These are phyloP conservation scores for Salvelinus fontinalis DNA, from an alignment of 2,113 vertebrate genomes.

Conservation along the genomic window DNA sequence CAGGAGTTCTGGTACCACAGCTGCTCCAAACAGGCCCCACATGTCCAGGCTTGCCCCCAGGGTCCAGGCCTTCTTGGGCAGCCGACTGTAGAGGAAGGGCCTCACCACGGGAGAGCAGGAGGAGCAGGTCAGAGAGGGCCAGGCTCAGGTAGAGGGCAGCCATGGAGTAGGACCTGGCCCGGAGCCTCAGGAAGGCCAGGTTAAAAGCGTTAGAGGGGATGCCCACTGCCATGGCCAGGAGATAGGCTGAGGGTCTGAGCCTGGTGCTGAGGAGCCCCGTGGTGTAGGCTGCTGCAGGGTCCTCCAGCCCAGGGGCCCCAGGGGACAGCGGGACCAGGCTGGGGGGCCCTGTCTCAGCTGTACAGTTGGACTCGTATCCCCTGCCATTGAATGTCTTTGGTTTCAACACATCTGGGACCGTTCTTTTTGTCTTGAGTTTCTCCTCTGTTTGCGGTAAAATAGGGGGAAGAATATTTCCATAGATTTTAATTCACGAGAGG, in stretches of 20 bases:
- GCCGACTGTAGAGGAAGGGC: conserved; percentile 83
- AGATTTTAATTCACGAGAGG: too few relatives aligned
- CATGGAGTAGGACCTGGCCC: conserved; percentile 70
- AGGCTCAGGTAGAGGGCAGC: conserved; percentile 83
- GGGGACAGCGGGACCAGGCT: not conserved
- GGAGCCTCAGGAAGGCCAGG: conserved; percentile 79
- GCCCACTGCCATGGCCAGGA: conserved; percentile 79
- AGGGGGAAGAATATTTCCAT: conserved; percentile 52
- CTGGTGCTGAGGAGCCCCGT: conserved; percentile 79
- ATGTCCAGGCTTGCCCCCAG: conserved; percentile 64
- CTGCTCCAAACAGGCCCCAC: conserved; percentile 77
- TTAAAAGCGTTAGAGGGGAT: conserved; percentile 81
- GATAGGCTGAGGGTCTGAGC: conserved; percentile 78
- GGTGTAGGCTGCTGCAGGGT: conserved; percentile 62
- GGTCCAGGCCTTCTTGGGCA: conserved; percentile 75
- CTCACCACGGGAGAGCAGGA: conserved; percentile 81
- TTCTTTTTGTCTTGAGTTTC: conserved; percentile 19
- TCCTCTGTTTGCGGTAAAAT: conserved; percentile 42
- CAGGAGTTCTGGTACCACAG: conserved; percentile 80
- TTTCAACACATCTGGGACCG: not conserved
- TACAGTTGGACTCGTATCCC: not conserved
- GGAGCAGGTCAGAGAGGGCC: conserved; percentile 83
- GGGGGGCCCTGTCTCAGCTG: not conserved
- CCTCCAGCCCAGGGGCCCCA: conserved; percentile 27
- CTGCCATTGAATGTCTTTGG: conserved; percentile 63